Evolutionary conservation across 2,888 invertebrate genomes (phyloP).

Genomic region (Epistrophella euchroma): DNA sequence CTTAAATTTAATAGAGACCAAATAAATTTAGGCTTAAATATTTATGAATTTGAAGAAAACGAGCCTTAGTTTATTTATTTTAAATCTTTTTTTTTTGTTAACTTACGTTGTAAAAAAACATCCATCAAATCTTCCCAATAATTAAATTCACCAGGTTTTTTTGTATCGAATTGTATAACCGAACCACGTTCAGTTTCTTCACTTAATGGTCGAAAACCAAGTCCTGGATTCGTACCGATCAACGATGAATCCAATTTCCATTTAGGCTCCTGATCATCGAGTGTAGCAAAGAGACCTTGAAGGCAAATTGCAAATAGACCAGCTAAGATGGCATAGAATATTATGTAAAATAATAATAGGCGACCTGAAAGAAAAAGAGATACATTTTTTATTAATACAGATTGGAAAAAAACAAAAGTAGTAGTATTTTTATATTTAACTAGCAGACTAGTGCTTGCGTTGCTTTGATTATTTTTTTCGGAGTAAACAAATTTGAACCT

Average conservation of each 20-base stretch:
- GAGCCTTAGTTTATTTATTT: background rate
- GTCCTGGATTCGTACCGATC: conserved; percentile 88
- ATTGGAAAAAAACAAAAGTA: background rate
- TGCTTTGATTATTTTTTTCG: too few species aligned
- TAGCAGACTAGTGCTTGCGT: too few species aligned
- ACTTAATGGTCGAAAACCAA: conserved; percentile 88
- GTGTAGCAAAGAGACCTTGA: conserved; percentile 90
- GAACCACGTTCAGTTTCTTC: conserved; percentile 86
- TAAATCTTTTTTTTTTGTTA: background rate
- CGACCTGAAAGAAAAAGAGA: conserved; percentile 87
- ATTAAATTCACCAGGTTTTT: conserved; percentile 84
- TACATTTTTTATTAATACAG: background rate
- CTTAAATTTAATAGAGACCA: background rate
- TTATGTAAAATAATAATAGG: conserved; percentile 92
- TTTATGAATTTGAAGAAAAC: background rate
- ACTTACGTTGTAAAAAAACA: conserved; percentile 86
- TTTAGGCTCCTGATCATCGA: conserved; percentile 89
- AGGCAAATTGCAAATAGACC: conserved; percentile 94
- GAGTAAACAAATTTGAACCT: too few species aligned
- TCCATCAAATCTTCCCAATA: conserved; percentile 86
- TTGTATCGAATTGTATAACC: conserved; percentile 86
- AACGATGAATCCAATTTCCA: conserved; percentile 91
- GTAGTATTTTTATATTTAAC: background rate
- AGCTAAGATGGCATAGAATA: conserved; percentile 94
- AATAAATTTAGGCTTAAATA: background rate